These are phyloP conservation scores for Limnephilus marmoratus DNA, from an alignment of 2,888 invertebrate genomes.

Conservation along the genomic window DNA sequence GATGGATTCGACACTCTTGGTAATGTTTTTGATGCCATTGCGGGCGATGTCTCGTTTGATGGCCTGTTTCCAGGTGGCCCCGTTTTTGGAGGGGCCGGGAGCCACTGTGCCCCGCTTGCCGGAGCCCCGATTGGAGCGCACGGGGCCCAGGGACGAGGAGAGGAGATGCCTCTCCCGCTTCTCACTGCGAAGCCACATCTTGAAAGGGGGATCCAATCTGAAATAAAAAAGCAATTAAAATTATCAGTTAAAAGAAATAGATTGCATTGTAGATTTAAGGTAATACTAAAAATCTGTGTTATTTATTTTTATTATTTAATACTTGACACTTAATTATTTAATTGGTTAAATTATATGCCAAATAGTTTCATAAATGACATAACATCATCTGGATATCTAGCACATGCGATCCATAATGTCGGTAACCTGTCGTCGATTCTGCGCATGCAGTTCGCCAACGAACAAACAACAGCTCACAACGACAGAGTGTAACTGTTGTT, in stretches of 20 bases:
- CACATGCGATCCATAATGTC: no score
- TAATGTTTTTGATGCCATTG: conserved; percentile 70
- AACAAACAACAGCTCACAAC: no score
- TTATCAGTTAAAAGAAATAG: background rate
- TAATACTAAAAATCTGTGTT: no score
- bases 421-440: no score
- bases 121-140: conserved; percentile 51
- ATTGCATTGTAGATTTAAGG: no score
- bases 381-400: no score
- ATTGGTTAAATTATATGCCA: no score
- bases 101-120: conserved; percentile 52
- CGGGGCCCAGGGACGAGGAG: conserved; percentile 54
- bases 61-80: conserved; percentile 71
- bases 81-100: conserved; percentile 34
- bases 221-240: background rate
- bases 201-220: conserved; percentile 62
- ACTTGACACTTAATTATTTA: no score
- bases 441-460: no score
- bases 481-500: no score
- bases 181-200: conserved; percentile 84
- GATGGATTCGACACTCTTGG: conserved; percentile 51
- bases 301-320: no score
- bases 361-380: no score
- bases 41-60: conserved; percentile 71
- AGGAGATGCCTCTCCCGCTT: conserved; percentile 79